These are phyloP conservation scores for Toxonevra muliebris DNA, from an alignment of 2,888 invertebrate genomes.

Conservation along the genomic window DNA sequence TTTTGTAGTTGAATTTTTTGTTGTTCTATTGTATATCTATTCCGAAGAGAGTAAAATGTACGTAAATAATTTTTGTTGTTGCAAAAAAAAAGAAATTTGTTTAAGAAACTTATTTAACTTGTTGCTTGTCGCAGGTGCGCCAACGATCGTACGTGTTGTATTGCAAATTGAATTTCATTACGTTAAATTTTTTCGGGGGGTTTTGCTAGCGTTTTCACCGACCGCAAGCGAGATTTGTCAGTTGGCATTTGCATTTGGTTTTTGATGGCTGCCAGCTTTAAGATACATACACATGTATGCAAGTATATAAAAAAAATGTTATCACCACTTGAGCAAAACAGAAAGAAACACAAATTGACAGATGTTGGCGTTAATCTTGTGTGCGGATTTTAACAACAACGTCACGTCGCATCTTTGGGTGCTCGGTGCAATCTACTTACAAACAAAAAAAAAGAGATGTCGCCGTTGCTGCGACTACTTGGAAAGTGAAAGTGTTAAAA, in stretches of 20 bases:
- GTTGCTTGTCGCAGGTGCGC: background rate
- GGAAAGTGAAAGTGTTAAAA: conserved; percentile 18
- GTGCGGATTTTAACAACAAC: too few relatives aligned
- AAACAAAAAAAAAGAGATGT: too few relatives aligned
- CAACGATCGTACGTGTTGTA: background rate
- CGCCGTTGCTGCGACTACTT: conserved; percentile 19
- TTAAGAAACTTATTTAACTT: background rate
- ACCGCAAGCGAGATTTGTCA: conserved; percentile 3
- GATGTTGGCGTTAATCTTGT: too few relatives aligned
- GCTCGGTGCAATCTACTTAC: too few relatives aligned
- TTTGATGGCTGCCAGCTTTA: conserved; percentile 5
- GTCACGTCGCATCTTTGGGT: too few relatives aligned
- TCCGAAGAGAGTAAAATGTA: background rate
- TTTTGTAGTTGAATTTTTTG: conserved; percentile 6
- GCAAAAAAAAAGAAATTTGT: too few relatives aligned
- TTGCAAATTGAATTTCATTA: too few relatives aligned
- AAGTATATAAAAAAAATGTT: too few relatives aligned
- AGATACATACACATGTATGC: too few relatives aligned
- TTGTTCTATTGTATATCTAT: conserved; percentile 1
- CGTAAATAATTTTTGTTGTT: background rate
- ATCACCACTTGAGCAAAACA: too few relatives aligned
- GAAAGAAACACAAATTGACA: too few relatives aligned
- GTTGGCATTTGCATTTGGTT: conserved; percentile 16
- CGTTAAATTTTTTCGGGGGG: too few relatives aligned
- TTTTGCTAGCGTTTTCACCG: background rate